Evolutionary conservation across 2,797 vertebrate species (phyloP).

Genomic region (Hippopotamyrus pictus): DNA sequence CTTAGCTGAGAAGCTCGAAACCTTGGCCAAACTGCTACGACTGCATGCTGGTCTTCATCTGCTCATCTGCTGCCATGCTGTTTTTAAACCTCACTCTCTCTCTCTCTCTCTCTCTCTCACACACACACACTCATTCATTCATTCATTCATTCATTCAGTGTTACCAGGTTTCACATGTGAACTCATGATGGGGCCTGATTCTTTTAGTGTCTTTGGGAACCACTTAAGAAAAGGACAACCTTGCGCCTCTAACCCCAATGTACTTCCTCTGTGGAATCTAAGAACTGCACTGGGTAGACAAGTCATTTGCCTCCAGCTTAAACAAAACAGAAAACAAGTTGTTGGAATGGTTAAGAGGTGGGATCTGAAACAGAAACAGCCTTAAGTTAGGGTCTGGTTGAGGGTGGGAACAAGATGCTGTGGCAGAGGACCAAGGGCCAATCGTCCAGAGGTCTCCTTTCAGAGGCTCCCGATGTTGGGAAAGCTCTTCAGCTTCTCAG

Average conservation of each 20-base stretch:
- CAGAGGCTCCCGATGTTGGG: constrained; percentile 96
- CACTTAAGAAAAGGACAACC: neutral
- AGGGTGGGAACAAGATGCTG: constrained; percentile 21
- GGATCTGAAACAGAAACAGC: neutral
- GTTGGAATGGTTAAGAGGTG: neutral
- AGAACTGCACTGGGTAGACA: neutral
- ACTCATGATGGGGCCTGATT: neutral
- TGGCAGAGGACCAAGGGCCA: constrained; percentile 4
- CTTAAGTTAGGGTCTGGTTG: neutral
- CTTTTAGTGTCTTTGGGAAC: neutral
- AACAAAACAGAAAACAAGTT: neutral
- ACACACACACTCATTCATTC: neutral
- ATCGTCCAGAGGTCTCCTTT: constrained; percentile 25
- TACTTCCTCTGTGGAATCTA: constrained; percentile 4
- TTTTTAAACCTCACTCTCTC: neutral
- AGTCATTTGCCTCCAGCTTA: neutral
- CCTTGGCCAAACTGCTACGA: constrained; percentile 30
- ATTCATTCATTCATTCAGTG: neutral
- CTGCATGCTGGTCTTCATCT: neutral
- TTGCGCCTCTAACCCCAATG: neutral
- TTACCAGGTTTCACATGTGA: neutral
- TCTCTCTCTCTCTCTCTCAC: neutral
- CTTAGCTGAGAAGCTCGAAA: neutral
- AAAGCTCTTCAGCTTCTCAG: constrained; percentile 97
- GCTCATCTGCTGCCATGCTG: neutral